Base-by-base conservation (phyloP, 2,113 vertebrate genomes). In the Lepus europaeus region DNA sequence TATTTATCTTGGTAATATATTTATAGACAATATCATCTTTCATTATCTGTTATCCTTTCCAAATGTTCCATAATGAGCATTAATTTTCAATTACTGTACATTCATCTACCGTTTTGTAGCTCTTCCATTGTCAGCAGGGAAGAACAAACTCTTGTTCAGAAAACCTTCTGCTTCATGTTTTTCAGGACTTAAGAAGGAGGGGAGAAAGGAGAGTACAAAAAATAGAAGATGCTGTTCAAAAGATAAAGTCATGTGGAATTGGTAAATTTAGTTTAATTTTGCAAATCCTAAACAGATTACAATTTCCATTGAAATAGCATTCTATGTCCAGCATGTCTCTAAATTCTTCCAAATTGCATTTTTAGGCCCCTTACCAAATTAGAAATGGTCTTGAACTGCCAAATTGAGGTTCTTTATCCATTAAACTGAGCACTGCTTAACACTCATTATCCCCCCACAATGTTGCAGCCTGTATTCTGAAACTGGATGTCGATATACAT, bases 381-480 rank as follows among this genome's bases (percentile, higher is more conserved):
- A 93, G 36, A 93, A 87, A 82, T 95, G 51, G 72, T 89, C 66
- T 68, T 45, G 13, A 92, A 77, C 22, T 77, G 61, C 49, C 72
- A 93, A 94, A 49, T 23, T 53, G 53, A 80, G 14, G 5, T 56
- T 81, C 79, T 68, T 87, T 81, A 59, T 81, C 72, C 49, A 87
- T 90, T 91, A 91, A 91, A 92, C 45, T 36, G 22, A 95, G 63
- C 3, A 14, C 27, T 56, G 13, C 3, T 49, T 83, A 76, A 36
- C 10, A n/a, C 73, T 69, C n/a, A 64, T 78, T 59, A 27, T 85
- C 39, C 33, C 33, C 6, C 6, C 9, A 23, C 77, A 77, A 49
- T 3, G 17, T 85, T 91, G 70, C 70, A n/a, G 72, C 87, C 12
- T 95, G 92, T 95, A 84, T 95, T 95, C 89, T 96, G 93, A 74